Base-by-base conservation (phyloP, 2,797 vertebrate species). In the Characodon lateralis region DNA sequence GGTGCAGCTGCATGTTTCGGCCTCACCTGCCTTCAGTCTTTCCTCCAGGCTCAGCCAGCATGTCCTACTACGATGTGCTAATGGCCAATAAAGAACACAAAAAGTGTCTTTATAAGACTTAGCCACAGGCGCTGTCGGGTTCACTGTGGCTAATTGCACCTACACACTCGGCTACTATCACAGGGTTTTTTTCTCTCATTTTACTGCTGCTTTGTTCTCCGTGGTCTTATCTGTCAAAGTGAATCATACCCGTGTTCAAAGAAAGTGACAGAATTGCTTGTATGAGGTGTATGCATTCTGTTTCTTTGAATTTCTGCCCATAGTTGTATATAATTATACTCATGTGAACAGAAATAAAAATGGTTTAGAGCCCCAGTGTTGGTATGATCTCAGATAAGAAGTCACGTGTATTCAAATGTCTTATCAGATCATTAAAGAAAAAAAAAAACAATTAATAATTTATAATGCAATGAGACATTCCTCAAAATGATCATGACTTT, bases 221-320 rank as follows among this genome's bases (percentile, higher is more conserved):
- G 35, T 61, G 73, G 16, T 73, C 71, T 76, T 68, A 72, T 76
- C 81, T 91, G 93, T 93, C 92, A 84, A 73, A 72, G 48, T 74
- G 73, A 88, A 93, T 93, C 84, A 89, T 79, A 76, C 2, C 56
- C 80, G 24, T 26, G 3, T 70, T 89, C 83, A 88, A 35, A 83
- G 56, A 85, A 70, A 76, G 82, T 77, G 85, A 91, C 87, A 85
- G 78, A 91, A 91, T 90, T 73, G 83, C 58, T 82, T 68, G 79
- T 89, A 91, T 89, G 91, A 93, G 89, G 85, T 80, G 84, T 79
- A 75, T 78, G 79, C 58, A 70, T 72, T 59, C 53, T 55, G 77
- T 28, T 58, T 82, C 82, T 72, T 43, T 84, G 79, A 74, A 80
- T 80, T 72, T 80, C 53, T 61, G 74, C 78, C 70, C 72, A 73